Evolutionary conservation across 2,888 invertebrate genomes (phyloP), one percentile per base, ranked within the genome.

Genomic region (Cistogaster globosa): DNA sequence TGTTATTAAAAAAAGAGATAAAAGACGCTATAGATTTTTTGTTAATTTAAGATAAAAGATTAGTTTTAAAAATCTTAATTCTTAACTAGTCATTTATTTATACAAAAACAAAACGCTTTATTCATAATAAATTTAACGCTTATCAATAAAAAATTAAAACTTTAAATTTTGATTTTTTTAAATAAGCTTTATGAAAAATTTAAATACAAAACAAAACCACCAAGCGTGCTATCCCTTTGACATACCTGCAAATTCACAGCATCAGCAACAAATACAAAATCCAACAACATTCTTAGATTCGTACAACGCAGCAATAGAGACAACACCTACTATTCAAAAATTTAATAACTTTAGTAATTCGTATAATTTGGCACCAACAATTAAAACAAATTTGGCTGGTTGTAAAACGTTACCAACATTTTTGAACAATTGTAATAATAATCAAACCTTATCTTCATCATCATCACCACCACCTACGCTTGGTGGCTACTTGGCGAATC

Each of bases 131-230:
- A 14, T 68, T 67, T 16, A 48, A 48, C 45, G 45, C 45, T 6
- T 48, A 48, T 48, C n/a, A n/a, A 12, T 12, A 14, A 14, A 14
- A 42, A 42, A 14, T 74, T 72, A 38, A 72, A 58, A 42, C 45
- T 71, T 69, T 60, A 57, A 22, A 45, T 69, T 76, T 26, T 72
- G 38, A 67, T 77, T 78, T 74, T 16, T n/a, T 51, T 48, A 79
- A 85, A 83, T 74, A 78, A 67, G 71, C 85, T 85, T 48, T 86
- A 87, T 87, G 86, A 87, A 87, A 87, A 86, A 87, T 76, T 83
- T 87, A 67, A 86, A 87, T 83, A 62, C 79, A 71, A 87, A 86
- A 83, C 79, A 77, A 60, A 79, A 79, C 85, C 85, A 85, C 82
- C 85, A 85, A 85, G 85, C 85, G 85, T 87, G 82, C 69, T 85